Conservation (phyloP, 2,888 invertebrate species). For the Eretmocerus hayati region DNA sequence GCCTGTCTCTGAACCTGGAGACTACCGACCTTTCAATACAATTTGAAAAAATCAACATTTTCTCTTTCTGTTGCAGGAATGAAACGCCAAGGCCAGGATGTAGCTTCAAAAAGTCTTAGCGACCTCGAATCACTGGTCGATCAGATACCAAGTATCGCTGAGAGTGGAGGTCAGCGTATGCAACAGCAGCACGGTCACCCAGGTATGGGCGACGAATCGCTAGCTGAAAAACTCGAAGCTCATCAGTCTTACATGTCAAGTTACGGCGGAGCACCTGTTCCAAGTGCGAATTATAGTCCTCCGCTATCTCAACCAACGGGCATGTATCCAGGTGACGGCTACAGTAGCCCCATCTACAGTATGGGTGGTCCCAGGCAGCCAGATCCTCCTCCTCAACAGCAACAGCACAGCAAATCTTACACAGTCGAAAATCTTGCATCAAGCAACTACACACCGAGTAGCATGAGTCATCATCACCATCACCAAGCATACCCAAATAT, state of each 20-base stretch:
- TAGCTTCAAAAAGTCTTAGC: slow-evolving; percentile 78
- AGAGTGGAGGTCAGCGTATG: slow-evolving; percentile 50
- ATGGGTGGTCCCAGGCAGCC: slow-evolving; percentile 37
- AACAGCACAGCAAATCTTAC: slow-evolving; percentile 44
- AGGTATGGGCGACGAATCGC: slow-evolving; percentile 34
- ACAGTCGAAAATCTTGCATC: slow-evolving; percentile 47
- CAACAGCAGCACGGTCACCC: slow-evolving; percentile 35
- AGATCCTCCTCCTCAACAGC: slow-evolving; percentile 32
- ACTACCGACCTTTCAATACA: neutral
- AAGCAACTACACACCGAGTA: slow-evolving; percentile 45
- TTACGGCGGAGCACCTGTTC: slow-evolving; percentile 22
- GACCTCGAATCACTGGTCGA: slow-evolving; percentile 84
- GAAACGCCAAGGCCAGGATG: slow-evolving; percentile 55
- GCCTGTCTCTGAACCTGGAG: neutral
- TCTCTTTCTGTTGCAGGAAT: slow-evolving; percentile 23
- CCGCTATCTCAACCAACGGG: slow-evolving; percentile 33
- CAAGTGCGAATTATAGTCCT: slow-evolving; percentile 39
- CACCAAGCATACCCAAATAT: slow-evolving; percentile 43
- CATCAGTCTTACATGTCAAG: slow-evolving; percentile 29
- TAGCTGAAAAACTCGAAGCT: slow-evolving; percentile 36
- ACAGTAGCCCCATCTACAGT: slow-evolving; percentile 36
- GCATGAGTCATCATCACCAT: slow-evolving; percentile 25
- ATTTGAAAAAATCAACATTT: neutral
- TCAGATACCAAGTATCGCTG: slow-evolving; percentile 83
- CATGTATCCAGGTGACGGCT: slow-evolving; percentile 31